Percentiles rank a stretch among this genome's conserved stretches.
Evolutionary conservation across 2,113 vertebrate genomes (phyloP).

Genomic region (Corvus hawaiiensis): DNA sequence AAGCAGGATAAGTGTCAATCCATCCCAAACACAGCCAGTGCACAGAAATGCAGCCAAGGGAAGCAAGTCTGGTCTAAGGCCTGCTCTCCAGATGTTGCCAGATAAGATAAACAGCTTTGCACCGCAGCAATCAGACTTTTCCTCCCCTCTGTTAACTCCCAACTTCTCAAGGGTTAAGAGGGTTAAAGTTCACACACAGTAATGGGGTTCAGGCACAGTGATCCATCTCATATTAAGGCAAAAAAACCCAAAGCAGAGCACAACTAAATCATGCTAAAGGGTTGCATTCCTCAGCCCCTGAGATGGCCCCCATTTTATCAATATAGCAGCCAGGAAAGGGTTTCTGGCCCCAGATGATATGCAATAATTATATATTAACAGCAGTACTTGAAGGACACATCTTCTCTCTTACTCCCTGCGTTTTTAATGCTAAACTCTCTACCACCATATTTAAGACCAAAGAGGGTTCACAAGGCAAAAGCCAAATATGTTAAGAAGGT

Average conservation of each 20-base stretch:
- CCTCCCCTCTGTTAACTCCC: not conserved
- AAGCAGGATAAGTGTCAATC: not conserved
- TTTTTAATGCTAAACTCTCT: not conserved
- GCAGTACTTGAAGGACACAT: not conserved
- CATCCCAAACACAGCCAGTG: not conserved
- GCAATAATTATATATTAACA: not conserved
- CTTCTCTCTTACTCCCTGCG: not conserved
- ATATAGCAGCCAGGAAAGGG: not conserved
- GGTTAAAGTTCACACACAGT: not conserved
- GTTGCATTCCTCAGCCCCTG: not conserved
- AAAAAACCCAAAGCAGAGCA: not conserved
- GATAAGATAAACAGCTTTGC: not conserved
- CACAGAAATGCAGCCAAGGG: not conserved
- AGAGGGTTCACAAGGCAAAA: not conserved
- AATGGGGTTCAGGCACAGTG: not conserved
- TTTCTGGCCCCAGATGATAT: not conserved
- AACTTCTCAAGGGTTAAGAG: not conserved
- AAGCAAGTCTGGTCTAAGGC: not conserved
- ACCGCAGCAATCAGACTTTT: accelerated
- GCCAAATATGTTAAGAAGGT: not conserved
- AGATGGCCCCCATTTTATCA: not conserved
- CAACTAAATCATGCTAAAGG: not conserved
- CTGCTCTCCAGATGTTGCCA: not conserved
- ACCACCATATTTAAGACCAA: not conserved
- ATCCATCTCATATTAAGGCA: not conserved